Evolutionary conservation across 2,113 vertebrate species (phyloP).

Genomic region (Xiphias gladius): DNA sequence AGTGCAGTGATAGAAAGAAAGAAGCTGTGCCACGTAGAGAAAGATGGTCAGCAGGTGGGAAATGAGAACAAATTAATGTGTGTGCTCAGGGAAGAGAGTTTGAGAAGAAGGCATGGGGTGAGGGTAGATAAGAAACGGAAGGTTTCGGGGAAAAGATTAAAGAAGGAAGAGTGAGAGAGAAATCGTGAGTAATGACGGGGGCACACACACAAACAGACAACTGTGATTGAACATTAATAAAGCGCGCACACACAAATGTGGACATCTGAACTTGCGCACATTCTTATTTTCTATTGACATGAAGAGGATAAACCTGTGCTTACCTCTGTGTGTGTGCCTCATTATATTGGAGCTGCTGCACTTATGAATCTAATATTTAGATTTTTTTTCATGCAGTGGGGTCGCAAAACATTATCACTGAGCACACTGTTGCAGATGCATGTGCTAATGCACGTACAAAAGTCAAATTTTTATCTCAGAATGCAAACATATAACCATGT

Average conservation of each 20-base stretch:
- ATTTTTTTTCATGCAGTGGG: background rate
- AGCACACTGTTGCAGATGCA: background rate
- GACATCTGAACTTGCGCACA: background rate
- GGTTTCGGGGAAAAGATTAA: background rate
- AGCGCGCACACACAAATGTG: conserved; percentile 11
- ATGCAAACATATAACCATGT: background rate
- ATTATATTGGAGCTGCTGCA: conserved; percentile 16
- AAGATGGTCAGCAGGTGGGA: conserved; percentile 38
- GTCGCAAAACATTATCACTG: background rate
- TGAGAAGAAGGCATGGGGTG: background rate
- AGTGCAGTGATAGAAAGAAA: background rate
- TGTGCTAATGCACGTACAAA: background rate
- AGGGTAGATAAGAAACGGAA: conserved; percentile 5
- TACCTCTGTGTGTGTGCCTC: conserved; percentile 18
- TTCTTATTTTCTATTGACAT: conserved; percentile 1
- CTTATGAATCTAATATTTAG: conserved; percentile 7
- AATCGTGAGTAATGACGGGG: conserved; percentile 27
- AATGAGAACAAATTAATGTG: conserved; percentile 4
- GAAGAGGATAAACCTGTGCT: conserved; percentile 1
- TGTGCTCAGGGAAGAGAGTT: background rate
- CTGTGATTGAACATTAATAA: conserved; percentile 21
- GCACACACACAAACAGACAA: conserved; percentile 21
- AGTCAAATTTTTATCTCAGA: background rate
- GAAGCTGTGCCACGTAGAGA: background rate
- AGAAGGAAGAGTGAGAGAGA: background rate